Evolutionary conservation across 1,140 invertebrate genomes (phyloP), one percentile per base, ranked within the genome.

Genomic region (Zaprionus ornatus): DNA sequence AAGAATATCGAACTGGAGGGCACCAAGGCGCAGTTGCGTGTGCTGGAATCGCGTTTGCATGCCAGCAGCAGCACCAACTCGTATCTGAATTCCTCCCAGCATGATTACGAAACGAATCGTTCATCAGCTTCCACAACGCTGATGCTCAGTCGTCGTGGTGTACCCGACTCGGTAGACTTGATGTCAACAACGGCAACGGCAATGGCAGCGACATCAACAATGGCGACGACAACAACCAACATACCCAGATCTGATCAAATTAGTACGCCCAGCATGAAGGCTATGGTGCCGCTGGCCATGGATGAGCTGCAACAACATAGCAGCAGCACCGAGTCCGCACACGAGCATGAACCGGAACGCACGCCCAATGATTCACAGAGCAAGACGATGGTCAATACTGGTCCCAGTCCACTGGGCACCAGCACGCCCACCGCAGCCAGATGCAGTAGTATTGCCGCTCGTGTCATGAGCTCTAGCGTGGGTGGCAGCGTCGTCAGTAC

Each of bases 1-100:
- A 95, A 96, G 80, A 96, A 95, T 73, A 97, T 97, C 71, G 96
- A 97, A 90, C 80, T 97, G 74, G 96, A 97, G 92, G 96, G 96
- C 6, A 97, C 96, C 2, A 93, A 95, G 71, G 96, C 96, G 0
- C 94, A 95, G 54, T 94, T 97, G 15, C 94, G 96, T 13, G 94
- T 97, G 45, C 91, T 97, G 23, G 96, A 97, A 81, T 94, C 92
- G 0, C 87, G 92, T 54, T 61, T 91, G 12, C 82, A 87, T 37
- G 69, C 79, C 27, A 88, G 72, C 72, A 81, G 77, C 62, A 75
- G 65, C 32, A 66, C 77, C 32, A 91, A 91, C 50, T 92, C 91
- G 54, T 91, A 90, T 75, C 45, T 87, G 40, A 84, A 91, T 29
- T 92, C 91, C 29, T 86, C 83, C 6, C 91, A 92, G 76, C 88